Evolutionary conservation across 2,113 vertebrate genomes (phyloP), one percentile per base, ranked within the genome.

Genomic region (Zosterops pallidus): DNA sequence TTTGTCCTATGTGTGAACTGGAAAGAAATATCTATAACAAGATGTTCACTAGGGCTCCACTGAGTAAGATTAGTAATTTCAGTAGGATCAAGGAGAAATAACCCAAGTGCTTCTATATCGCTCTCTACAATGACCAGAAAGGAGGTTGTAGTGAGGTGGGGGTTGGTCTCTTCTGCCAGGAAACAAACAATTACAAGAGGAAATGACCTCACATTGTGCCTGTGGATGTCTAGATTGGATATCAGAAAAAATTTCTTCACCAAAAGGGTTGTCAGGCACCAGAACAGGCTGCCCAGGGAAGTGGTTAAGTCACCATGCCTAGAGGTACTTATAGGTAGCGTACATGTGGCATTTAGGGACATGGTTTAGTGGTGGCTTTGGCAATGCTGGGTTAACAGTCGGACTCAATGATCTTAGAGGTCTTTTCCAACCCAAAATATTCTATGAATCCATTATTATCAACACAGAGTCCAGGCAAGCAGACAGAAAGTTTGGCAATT

Each of bases 1-100:
- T 29, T 10, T 59, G 28, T 75, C 25, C 42, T 86, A 63, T n/a
- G 19, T 26, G 13, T 71, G 60, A 71, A 82, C 49, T 81, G 50
- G 83, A 90, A 90, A 75, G 35, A 81, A 93, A 81, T 53, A 50
- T 42, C 49, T 39, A 3, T 39, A 82, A 81, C 25, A 86, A 74
- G 14, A 65, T 29, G 24, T 57, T 65, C 53, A 14, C 39, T 33
- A 81, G 63, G 57, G 83, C n/a, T 56, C 28, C 39, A 77, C 25
- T 5, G 7, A 90, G 46, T 56, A 77, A 83, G 28, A 70, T 9
- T 35, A 72, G 19, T 28, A 80, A 55, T 29, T 86, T 62, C 28
- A n/a, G 25, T 31, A 5, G 15, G 8, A 18, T 59, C 33, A 83
- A 42, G 52, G 18, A 13, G 26, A 78, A 91, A 78, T 35, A 1